A percentile compares a stretch with the other conserved stretches of the same genome.
Evolutionary conservation across 2,113 vertebrate species (phyloP).

Genomic region (Ageneiosus marmoratus): DNA sequence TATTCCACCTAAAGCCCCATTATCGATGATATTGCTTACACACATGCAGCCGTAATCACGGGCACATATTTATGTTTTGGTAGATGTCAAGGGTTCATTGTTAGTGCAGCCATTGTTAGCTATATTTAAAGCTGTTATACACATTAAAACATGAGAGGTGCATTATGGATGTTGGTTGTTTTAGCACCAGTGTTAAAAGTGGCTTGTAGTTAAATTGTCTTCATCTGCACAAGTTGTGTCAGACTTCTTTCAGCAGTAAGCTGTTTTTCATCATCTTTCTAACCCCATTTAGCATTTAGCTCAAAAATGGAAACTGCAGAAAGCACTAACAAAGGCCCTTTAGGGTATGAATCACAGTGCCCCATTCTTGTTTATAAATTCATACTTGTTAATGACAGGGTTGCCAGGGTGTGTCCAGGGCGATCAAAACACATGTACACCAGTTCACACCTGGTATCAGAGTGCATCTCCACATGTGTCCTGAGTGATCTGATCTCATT

Average conservation of each 20-base stretch:
- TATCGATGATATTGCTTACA: not conserved
- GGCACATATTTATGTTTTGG: not conserved
- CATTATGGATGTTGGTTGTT: not conserved
- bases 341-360: not conserved
- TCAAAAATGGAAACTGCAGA: not conserved
- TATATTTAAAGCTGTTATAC: not conserved
- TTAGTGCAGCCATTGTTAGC: not conserved
- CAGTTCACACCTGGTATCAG: too few relatives aligned
- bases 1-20: not conserved
- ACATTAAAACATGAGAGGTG: not conserved
- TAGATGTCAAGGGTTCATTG: not conserved
- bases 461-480: too few relatives aligned
- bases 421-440: too few relatives aligned
- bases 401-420: not conserved
- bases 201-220: not conserved
- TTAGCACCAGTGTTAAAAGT: not conserved
- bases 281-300: not conserved
- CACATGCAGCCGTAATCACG: constrained; percentile 33
- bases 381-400: not conserved
- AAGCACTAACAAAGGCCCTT: not conserved
- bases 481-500: too few relatives aligned
- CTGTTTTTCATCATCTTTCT: not conserved
- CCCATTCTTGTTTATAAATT: not conserved
- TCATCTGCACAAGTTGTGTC: not conserved
- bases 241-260: not conserved